Evolutionary conservation across 2,888 invertebrate genomes (phyloP).

Genomic region (Ichneumoninae sp.): DNA sequence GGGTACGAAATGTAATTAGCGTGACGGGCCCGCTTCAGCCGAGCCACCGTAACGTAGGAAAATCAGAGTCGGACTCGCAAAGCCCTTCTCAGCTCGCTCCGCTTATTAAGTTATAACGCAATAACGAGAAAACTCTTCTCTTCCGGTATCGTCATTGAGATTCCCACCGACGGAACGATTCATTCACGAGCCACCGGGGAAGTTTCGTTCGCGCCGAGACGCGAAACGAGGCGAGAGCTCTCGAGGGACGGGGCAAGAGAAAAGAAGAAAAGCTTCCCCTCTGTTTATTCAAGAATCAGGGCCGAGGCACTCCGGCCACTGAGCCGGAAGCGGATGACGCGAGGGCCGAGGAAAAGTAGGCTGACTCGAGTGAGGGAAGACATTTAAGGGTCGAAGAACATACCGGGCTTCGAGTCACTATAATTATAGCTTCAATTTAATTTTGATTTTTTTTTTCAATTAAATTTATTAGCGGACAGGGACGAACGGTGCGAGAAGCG

Average conservation of each 20-base stretch:
- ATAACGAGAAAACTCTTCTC: slow-evolving; percentile 5
- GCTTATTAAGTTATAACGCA: slow-evolving; percentile 16
- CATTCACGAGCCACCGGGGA: slow-evolving; percentile 7
- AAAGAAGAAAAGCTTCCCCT: slow-evolving; percentile 30
- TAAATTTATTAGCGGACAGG: too few species aligned
- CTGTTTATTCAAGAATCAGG: slow-evolving; percentile 62
- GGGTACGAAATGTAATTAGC: slow-evolving; percentile 39
- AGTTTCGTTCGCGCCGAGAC: slow-evolving; percentile 4
- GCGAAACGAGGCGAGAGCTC: slow-evolving; percentile 44
- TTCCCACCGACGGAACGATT: background rate
- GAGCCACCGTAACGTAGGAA: background rate
- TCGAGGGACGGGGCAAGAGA: slow-evolving; percentile 11
- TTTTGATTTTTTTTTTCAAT: too few species aligned
- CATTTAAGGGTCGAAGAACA: slow-evolving; percentile 21
- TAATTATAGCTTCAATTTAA: background rate
- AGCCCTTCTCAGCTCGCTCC: background rate
- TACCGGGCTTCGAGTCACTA: background rate
- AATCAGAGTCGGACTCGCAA: background rate
- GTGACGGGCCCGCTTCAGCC: background rate
- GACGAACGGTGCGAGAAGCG: background rate
- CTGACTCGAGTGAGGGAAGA: slow-evolving; percentile 49
- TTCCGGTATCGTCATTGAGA: background rate
- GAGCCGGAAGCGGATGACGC: slow-evolving; percentile 65
- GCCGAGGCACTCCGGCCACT: slow-evolving; percentile 61
- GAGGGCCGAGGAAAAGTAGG: slow-evolving; percentile 52